Conservation (phyloP, 1,140 invertebrate species). For the Acromyrmex heyeri region DNA sequence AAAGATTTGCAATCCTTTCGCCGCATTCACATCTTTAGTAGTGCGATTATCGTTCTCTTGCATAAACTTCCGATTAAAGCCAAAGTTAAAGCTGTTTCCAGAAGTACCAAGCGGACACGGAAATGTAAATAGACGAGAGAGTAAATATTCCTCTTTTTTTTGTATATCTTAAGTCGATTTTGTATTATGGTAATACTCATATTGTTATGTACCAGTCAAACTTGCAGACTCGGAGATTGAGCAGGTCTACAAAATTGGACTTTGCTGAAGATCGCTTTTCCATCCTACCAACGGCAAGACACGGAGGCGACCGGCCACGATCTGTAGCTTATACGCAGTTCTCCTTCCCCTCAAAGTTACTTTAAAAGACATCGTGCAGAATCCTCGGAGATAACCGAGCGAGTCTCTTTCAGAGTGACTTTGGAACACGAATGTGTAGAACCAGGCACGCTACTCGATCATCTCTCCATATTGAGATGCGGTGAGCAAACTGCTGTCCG, state of each 20-base stretch:
- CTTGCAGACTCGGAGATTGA: conserved; percentile 60
- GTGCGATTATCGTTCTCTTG: neutral
- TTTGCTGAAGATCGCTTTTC: conserved; percentile 39
- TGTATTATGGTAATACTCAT: conserved; percentile 46
- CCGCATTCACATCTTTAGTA: conserved; percentile 6
- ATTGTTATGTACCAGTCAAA: conserved; percentile 63
- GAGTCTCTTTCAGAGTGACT: conserved; percentile 60
- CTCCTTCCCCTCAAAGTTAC: conserved; percentile 33
- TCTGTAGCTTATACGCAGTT: conserved; percentile 31
- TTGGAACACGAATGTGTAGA: conserved; percentile 52
- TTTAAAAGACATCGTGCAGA: conserved; percentile 38
- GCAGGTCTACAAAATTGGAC: conserved; percentile 55
- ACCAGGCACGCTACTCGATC: conserved; percentile 41
- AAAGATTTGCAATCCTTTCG: conserved; percentile 15
- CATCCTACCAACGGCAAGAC: conserved; percentile 36
- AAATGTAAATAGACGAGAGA: conserved; percentile 32
- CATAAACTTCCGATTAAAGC: conserved; percentile 30
- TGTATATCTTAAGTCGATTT: conserved; percentile 6
- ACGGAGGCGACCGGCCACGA: conserved; percentile 41
- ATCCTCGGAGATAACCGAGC: conserved; percentile 46
- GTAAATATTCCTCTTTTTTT: conserved; percentile 21
- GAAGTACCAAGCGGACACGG: neutral
- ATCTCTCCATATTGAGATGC: conserved; percentile 57
- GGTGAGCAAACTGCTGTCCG: conserved; percentile 61
- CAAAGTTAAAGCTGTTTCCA: conserved; percentile 49